phyloP scores from a whole-genome alignment of 2,797 vertebrate species.

The Rhynchotus rufescens region DNA sequence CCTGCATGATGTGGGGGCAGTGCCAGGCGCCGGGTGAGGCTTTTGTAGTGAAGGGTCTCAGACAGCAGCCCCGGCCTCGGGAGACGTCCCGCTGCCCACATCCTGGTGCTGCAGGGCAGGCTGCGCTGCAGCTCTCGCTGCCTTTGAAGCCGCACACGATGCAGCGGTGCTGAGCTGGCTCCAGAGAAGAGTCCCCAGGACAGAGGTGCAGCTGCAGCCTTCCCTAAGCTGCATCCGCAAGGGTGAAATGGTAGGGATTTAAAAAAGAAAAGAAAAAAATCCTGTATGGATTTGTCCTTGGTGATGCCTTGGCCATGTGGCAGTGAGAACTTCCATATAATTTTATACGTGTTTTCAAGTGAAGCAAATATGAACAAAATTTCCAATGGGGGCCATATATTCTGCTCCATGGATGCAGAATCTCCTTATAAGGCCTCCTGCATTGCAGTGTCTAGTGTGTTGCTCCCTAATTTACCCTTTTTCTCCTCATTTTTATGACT shows the following conservation, averaged over 20 bases:
- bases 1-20: background rate
- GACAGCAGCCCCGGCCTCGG: background rate
- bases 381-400: background rate
- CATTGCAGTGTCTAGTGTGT: background rate
- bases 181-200: background rate
- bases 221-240: background rate
- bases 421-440: background rate
- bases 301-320: background rate
- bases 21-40: background rate
- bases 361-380: background rate
- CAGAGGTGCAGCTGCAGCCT: background rate
- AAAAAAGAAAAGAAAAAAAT: background rate
- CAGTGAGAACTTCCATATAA: background rate
- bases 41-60: background rate
- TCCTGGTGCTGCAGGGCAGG: background rate
- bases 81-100: background rate
- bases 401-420: background rate
- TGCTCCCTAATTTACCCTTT: background rate
- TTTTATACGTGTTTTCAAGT: background rate
- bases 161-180: background rate
- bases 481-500: background rate
- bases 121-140: background rate
- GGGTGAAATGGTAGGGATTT: background rate
- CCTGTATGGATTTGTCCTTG: background rate
- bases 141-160: rapidly evolving